phyloP scores from a whole-genome alignment of 2,888 invertebrate species.

The Eupithecia insigniata region DNA sequence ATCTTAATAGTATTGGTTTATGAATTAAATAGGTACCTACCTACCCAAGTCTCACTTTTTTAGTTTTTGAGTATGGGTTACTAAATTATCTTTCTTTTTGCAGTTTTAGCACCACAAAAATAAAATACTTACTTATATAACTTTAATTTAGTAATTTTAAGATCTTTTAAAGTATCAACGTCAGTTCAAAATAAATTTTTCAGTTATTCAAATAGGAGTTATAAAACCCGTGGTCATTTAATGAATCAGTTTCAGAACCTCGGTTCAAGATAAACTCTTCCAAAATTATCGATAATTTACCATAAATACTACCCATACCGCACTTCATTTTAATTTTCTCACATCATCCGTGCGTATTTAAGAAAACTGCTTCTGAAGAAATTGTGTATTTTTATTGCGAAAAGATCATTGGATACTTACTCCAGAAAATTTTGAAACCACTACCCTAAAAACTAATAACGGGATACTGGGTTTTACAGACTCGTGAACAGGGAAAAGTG shows the following conservation, averaged over 20 bases:
- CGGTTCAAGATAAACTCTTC: background rate
- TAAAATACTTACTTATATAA: too few species aligned
- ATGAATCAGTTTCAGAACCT: background rate
- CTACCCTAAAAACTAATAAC: too few species aligned
- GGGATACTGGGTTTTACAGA: too few species aligned
- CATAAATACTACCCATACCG: slow-evolving; percentile 4
- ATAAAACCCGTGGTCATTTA: background rate
- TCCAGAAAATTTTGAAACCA: too few species aligned
- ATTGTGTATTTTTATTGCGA: slow-evolving; percentile 23
- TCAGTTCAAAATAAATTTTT: background rate
- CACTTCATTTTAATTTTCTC: slow-evolving; percentile 33
- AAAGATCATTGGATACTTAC: slow-evolving; percentile 13
- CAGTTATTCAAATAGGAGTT: background rate
- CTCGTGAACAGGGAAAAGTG: too few species aligned
- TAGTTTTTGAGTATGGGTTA: background rate
- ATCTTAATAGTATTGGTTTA: background rate
- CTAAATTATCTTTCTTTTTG: background rate
- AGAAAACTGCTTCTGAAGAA: slow-evolving; percentile 26
- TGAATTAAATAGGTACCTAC: background rate
- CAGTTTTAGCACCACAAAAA: background rate
- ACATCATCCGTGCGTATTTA: slow-evolving; percentile 36
- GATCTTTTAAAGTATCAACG: background rate
- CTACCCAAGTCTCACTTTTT: background rate
- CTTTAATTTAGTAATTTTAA: too few species aligned
- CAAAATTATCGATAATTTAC: slow-evolving; percentile 6